These are phyloP conservation scores for Ichneumon xanthorius DNA, from an alignment of 2,888 invertebrate genomes.

Conservation along the genomic window DNA sequence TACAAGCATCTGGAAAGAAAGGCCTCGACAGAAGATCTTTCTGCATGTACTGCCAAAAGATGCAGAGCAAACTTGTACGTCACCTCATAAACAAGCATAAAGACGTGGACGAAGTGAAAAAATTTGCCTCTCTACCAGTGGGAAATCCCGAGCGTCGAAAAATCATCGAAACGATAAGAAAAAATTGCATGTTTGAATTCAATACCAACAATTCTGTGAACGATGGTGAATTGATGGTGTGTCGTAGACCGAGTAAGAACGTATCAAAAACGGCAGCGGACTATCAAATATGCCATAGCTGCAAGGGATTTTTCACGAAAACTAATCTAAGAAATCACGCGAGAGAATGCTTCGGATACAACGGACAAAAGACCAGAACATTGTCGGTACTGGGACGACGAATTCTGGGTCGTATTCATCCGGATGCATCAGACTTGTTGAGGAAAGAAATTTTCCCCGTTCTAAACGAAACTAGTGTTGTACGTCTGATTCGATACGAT, in stretches of 20 bases:
- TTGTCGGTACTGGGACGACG: slow-evolving; percentile 33
- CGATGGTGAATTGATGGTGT: slow-evolving; percentile 63
- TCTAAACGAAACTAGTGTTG: slow-evolving; percentile 60
- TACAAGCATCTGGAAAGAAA: slow-evolving; percentile 7
- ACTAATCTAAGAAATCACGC: slow-evolving; percentile 65
- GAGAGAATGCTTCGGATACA: slow-evolving; percentile 52
- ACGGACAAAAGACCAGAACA: slow-evolving; percentile 6
- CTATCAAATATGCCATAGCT: slow-evolving; percentile 66
- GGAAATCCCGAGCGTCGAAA: slow-evolving; percentile 34
- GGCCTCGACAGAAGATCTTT: slow-evolving; percentile 33
- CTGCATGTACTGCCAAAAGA: slow-evolving; percentile 52
- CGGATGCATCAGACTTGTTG: slow-evolving; percentile 53
- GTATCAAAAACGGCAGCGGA: slow-evolving; percentile 40
- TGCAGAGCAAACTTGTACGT: slow-evolving; percentile 54
- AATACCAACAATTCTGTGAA: slow-evolving; percentile 60
- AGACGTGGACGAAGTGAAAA: slow-evolving; percentile 47
- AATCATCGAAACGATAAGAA: slow-evolving; percentile 54
- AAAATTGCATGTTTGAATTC: slow-evolving; percentile 59
- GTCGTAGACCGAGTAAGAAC: slow-evolving; percentile 52
- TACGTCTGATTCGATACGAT: slow-evolving; percentile 64
- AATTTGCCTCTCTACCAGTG: slow-evolving; percentile 42
- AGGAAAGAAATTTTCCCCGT: slow-evolving; percentile 64
- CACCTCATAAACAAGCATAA: slow-evolving; percentile 58
- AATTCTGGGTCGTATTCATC: slow-evolving; percentile 63
- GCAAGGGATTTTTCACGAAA: slow-evolving; percentile 68